A percentile compares a stretch with the other conserved stretches of the same genome.
phyloP scores from a whole-genome alignment of 2,888 invertebrate genomes.

The Athrips mouffetella region DNA sequence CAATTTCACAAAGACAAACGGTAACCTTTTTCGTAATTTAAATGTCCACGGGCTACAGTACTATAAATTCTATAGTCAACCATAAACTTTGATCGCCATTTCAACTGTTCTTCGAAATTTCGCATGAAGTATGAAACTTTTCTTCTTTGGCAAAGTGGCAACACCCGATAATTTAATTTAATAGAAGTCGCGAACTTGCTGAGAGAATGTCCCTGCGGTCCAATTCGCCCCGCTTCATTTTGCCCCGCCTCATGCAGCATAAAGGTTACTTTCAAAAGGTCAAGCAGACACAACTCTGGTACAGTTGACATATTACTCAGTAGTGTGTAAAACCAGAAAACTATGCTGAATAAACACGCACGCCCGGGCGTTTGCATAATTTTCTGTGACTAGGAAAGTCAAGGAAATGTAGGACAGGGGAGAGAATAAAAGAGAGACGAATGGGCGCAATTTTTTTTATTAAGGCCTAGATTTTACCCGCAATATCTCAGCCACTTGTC shows the following conservation, averaged over 20 bases:
- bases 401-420: constrained; percentile 4
- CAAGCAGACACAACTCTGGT: constrained; percentile 15
- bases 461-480: background rate
- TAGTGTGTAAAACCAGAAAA: constrained; percentile 2
- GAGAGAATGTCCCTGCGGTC: background rate
- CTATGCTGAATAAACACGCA: background rate
- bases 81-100: no score
- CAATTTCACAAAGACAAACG: no score
- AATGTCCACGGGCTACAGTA: no score
- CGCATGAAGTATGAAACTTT: background rate
- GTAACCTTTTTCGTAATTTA: no score
- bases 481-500: constrained; percentile 1
- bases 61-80: no score
- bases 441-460: background rate
- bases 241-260: constrained; percentile 7
- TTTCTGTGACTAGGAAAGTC: background rate
- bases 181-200: background rate
- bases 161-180: background rate
- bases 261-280: constrained; percentile 20
- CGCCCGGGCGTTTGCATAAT: constrained; percentile 5
- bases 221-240: constrained; percentile 5
- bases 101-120: no score
- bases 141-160: background rate
- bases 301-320: constrained; percentile 14
- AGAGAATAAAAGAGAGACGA: background rate